Conservation (phyloP, 2,113 vertebrate genomes). For the Herpailurus yagouaroundi region DNA sequence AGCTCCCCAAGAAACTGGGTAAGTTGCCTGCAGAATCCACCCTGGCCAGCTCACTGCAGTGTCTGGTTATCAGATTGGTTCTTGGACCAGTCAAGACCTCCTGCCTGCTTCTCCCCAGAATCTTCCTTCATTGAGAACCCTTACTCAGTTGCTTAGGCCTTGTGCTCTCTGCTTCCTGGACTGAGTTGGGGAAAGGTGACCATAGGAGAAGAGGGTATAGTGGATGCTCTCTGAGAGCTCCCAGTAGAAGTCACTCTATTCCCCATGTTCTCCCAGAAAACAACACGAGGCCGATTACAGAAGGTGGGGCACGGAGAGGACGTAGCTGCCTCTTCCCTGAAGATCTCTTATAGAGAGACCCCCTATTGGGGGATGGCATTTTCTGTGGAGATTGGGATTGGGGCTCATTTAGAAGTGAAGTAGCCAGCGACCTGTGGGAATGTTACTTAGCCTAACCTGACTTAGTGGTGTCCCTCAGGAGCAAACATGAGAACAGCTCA, state of each 20-base stretch:
- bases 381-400: not conserved
- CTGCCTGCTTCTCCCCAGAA: not conserved
- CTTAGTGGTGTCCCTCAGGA: not conserved
- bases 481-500: conserved; percentile 14
- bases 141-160: not conserved
- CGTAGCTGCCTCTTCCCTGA: not conserved
- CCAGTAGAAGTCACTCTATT: not conserved
- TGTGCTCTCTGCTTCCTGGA: not conserved
- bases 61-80: conserved; percentile 51
- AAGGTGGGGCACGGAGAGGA: not conserved
- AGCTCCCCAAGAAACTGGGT: conserved; percentile 42
- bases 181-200: not conserved
- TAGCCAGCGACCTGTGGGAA: not conserved
- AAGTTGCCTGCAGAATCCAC: conserved; percentile 55
- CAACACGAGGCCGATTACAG: not conserved
- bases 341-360: not conserved
- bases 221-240: not conserved
- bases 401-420: conserved; percentile 11
- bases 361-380: not conserved
- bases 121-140: not conserved
- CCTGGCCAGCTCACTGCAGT: conserved; percentile 57
- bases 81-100: not conserved
- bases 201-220: not conserved
- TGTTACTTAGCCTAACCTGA: not conserved
- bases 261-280: not conserved